These are phyloP conservation scores for Melolontha melolontha DNA, from an alignment of 2,888 invertebrate genomes.

Conservation along the genomic window DNA sequence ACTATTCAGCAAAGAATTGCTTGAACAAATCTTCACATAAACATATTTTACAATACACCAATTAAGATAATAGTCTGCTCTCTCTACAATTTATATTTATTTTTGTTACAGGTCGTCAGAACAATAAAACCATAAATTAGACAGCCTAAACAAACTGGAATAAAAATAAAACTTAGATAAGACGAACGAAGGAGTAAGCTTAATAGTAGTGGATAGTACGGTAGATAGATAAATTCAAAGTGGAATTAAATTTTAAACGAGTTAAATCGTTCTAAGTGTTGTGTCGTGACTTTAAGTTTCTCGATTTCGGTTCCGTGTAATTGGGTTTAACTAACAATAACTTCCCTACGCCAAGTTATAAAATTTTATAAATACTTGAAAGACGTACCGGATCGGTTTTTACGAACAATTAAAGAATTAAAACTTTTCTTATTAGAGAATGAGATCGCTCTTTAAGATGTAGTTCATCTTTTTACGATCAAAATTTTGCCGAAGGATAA, in stretches of 20 bases:
- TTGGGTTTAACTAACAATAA: not conserved
- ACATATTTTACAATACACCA: constrained; percentile 6
- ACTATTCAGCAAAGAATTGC: not conserved
- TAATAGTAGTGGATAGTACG: not conserved
- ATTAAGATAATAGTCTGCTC: constrained; percentile 30
- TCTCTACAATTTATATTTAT: constrained; percentile 28
- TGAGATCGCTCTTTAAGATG: constrained; percentile 3
- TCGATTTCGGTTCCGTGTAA: not conserved
- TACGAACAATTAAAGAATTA: no score
- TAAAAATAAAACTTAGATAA: constrained; percentile 21
- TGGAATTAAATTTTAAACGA: not conserved
- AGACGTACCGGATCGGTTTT: no score
- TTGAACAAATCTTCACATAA: constrained; percentile 4
- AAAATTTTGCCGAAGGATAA: not conserved
- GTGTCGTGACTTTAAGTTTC: no score
- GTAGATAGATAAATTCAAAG: no score
- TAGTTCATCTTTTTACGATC: not conserved
- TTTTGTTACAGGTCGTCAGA: constrained; percentile 40
- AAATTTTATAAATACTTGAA: not conserved
- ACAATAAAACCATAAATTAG: constrained; percentile 40
- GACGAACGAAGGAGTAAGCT: not conserved
- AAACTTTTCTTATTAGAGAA: not conserved
- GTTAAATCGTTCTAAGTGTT: not conserved
- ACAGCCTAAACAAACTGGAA: constrained; percentile 39
- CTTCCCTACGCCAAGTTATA: not conserved